A percentile compares a stretch with the other conserved stretches of the same genome.
Conservation (phyloP, 2,888 invertebrate genomes). For the Meandrusa payeni region DNA sequence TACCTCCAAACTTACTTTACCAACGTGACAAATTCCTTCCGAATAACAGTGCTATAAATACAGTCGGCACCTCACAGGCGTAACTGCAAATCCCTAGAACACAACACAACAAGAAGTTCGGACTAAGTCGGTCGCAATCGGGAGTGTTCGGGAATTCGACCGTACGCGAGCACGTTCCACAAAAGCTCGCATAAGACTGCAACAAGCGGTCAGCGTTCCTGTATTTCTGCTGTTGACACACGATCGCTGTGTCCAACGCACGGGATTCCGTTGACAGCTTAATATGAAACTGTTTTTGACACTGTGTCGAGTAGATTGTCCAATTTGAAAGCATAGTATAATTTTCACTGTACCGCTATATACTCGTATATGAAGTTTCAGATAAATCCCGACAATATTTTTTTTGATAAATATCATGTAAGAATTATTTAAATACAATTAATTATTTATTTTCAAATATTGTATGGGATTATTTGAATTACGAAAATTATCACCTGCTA, state of each 20-base stretch:
- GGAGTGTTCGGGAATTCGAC: slow-evolving; percentile 8
- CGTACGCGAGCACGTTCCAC: slow-evolving; percentile 15
- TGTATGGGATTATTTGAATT: too few species aligned
- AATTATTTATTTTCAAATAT: too few species aligned
- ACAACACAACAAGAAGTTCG: slow-evolving; percentile 16
- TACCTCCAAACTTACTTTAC: slow-evolving; percentile 6
- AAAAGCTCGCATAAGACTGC: slow-evolving; percentile 22
- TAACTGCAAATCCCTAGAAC: slow-evolving; percentile 12
- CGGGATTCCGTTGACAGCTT: background rate
- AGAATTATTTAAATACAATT: too few species aligned
- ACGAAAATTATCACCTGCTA: too few species aligned
- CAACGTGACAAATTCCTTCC: background rate
- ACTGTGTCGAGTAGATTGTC: slow-evolving; percentile 7
- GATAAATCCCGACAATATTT: too few species aligned
- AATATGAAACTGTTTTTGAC: slow-evolving; percentile 1
- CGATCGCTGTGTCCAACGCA: background rate
- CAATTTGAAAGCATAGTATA: background rate
- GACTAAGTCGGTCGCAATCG: slow-evolving; percentile 3
- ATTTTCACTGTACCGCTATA: too few species aligned
- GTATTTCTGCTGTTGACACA: slow-evolving; percentile 23
- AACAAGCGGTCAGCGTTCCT: slow-evolving; percentile 23
- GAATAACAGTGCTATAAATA: background rate
- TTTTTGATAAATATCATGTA: too few species aligned
- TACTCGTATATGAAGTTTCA: too few species aligned
- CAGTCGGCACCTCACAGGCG: slow-evolving; percentile 11